Evolutionary conservation across 2,797 vertebrate species (phyloP).

Genomic region (Delichon dasypus): DNA sequence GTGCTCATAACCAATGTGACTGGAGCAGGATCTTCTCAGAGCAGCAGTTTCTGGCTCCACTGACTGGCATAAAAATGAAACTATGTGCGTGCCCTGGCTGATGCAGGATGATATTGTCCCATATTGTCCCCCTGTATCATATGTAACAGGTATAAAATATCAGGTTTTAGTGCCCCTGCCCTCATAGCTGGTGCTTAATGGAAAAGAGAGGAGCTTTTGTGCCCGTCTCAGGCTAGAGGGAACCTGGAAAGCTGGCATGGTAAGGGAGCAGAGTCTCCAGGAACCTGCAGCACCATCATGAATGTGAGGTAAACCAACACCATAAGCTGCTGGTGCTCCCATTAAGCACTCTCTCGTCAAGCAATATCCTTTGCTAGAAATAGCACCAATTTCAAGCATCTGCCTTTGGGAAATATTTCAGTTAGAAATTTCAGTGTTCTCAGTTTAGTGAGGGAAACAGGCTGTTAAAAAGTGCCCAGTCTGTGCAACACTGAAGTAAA

Average conservation of each 20-base stretch:
- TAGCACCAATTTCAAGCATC: background rate
- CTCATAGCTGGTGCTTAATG: background rate
- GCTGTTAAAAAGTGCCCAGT: background rate
- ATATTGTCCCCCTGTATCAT: no score
- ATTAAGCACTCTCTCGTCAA: background rate
- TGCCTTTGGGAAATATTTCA: background rate
- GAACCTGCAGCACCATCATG: background rate
- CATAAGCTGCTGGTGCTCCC: background rate
- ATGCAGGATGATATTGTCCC: background rate
- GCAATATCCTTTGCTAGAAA: background rate
- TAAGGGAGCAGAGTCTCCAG: background rate
- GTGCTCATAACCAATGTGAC: rapidly evolving
- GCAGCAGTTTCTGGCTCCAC: background rate
- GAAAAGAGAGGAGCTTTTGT: background rate
- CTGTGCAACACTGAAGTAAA: background rate
- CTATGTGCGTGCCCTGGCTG: background rate
- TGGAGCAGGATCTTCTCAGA: background rate
- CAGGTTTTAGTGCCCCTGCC: background rate
- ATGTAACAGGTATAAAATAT: background rate
- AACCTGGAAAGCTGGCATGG: background rate
- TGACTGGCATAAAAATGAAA: background rate
- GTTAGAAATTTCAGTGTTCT: background rate
- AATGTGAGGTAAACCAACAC: background rate
- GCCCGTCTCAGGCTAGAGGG: background rate
- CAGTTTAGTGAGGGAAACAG: background rate